phyloP scores from a whole-genome alignment of 2,113 vertebrate species.

The Erythrocebus patas region DNA sequence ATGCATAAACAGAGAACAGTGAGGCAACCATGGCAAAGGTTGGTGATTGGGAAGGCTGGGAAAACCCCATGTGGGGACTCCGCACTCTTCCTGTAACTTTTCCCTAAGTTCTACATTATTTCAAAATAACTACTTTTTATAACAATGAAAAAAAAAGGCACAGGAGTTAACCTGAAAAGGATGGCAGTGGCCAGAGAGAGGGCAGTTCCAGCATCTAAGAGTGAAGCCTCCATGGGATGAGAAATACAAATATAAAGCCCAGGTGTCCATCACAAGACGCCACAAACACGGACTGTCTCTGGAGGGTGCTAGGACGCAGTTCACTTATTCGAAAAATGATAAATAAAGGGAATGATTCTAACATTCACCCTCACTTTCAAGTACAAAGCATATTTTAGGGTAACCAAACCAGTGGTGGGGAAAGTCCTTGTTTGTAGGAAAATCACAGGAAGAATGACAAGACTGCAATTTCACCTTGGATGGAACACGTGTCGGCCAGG shows the following conservation, averaged over 20 bases:
- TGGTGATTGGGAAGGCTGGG: background rate
- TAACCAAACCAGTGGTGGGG: background rate
- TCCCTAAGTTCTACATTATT: background rate
- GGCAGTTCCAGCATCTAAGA: background rate
- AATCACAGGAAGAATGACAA: background rate
- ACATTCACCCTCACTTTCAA: background rate
- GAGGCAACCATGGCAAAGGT: background rate
- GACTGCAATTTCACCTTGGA: too few relatives aligned
- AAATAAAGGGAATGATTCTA: background rate
- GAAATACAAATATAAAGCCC: too few relatives aligned
- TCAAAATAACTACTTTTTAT: too few relatives aligned
- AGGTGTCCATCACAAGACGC: background rate
- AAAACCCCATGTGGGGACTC: background rate
- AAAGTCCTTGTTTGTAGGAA: too few relatives aligned
- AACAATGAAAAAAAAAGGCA: background rate
- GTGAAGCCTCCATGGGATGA: background rate
- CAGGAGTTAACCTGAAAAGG: background rate
- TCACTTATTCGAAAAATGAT: background rate
- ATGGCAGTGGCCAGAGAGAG: background rate
- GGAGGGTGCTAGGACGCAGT: background rate
- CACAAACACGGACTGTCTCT: background rate
- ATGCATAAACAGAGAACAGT: background rate
- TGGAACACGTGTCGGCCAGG: fast-evolving
- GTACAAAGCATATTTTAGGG: background rate
- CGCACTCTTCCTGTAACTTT: background rate